A percentile compares a stretch with the other conserved stretches of the same genome.
Evolutionary conservation across 2,797 vertebrate species (phyloP).

Genomic region (Gymnoscopelus braueri): DNA sequence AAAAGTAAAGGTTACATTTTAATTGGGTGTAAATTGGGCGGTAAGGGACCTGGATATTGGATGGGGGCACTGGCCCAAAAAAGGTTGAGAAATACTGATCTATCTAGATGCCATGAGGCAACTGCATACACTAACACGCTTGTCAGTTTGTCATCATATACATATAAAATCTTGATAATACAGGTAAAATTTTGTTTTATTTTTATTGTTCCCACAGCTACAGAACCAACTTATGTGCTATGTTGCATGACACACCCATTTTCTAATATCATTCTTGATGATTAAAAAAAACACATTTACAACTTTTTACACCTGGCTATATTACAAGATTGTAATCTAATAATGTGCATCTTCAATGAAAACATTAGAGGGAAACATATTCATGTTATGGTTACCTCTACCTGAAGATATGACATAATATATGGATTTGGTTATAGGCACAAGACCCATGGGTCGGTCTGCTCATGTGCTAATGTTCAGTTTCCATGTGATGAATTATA

Average conservation of each 20-base stretch:
- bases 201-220: slow-evolving; percentile 77
- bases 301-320: slow-evolving; percentile 59
- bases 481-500: slow-evolving; percentile 20
- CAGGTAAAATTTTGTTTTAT: slow-evolving; percentile 37
- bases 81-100: not conserved
- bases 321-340: slow-evolving; percentile 50
- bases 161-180: not conserved
- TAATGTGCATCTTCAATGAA: slow-evolving; percentile 59
- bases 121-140: too few species aligned
- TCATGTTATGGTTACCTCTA: slow-evolving; percentile 45
- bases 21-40: too few species aligned
- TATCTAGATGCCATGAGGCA: too few species aligned
- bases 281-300: slow-evolving; percentile 58
- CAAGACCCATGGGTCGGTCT: slow-evolving; percentile 58
- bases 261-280: slow-evolving; percentile 53
- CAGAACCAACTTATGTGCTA: slow-evolving; percentile 68
- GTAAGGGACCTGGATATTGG: not conserved
- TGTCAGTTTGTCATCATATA: too few species aligned
- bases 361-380: slow-evolving; percentile 60
- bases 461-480: slow-evolving; percentile 54
- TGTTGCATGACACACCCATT: slow-evolving; percentile 57
- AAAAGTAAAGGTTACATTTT: too few species aligned
- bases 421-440: slow-evolving; percentile 76
- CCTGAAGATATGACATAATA: slow-evolving; percentile 61
- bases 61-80: not conserved